phyloP scores from a whole-genome alignment of 2,888 invertebrate species.

The Scaptomyza parva region DNA sequence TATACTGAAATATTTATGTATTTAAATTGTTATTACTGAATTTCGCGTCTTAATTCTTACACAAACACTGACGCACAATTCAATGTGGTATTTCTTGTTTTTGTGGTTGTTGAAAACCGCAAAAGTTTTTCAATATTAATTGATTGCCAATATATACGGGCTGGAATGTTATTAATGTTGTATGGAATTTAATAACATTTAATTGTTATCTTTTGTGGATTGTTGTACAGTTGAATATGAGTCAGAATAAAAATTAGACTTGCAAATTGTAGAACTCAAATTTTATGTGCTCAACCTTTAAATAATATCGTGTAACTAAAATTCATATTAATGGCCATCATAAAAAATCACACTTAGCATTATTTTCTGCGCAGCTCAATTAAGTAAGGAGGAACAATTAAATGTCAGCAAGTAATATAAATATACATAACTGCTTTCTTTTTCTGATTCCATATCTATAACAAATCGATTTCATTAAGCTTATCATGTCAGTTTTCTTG shows the following conservation, averaged over 20 bases:
- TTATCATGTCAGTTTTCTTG: conserved; percentile 6
- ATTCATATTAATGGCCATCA: background rate
- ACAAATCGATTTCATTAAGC: background rate
- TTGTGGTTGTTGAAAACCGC: conserved; percentile 1
- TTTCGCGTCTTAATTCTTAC: background rate
- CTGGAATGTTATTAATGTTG: background rate
- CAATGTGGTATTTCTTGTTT: background rate
- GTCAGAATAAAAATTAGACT: background rate
- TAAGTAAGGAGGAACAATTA: background rate
- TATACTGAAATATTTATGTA: conserved; percentile 3
- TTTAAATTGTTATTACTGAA: conserved; percentile 3
- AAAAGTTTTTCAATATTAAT: conserved; percentile 17
- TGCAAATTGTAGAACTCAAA: background rate
- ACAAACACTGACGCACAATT: conserved; percentile 1
- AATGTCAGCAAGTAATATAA: background rate
- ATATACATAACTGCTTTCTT: background rate
- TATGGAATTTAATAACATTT: conserved; percentile 6
- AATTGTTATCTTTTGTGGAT: conserved; percentile 1
- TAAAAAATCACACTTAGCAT: background rate
- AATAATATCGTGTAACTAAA: background rate
- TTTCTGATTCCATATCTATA: background rate
- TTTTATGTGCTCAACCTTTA: background rate
- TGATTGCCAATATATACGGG: conserved; percentile 3
- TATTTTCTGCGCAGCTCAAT: background rate
- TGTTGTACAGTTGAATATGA: background rate